Conservation (phyloP, 53 echinoderm and acorn worm genomes). For the Paracentrotus lividus region DNA sequence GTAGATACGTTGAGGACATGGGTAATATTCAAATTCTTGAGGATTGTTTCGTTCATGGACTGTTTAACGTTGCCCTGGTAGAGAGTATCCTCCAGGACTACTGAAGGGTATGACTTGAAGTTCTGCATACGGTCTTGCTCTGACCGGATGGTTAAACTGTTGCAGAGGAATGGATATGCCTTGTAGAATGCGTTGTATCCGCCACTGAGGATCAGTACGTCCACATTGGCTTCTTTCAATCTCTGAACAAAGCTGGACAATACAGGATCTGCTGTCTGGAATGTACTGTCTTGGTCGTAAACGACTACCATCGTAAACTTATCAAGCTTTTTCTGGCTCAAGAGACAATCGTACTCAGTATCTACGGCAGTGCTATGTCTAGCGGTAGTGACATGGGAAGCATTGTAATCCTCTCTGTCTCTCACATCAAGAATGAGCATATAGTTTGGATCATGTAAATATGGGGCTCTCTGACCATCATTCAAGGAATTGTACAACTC, state of each 20-base stretch:
- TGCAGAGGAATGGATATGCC: constrained; percentile 84
- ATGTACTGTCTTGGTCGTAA: constrained; percentile 82
- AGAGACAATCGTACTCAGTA: constrained; percentile 82
- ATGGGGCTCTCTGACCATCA: constrained; percentile 80
- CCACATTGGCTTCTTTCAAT: constrained; percentile 72
- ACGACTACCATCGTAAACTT: constrained; percentile 80
- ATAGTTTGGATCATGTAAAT: constrained; percentile 77
- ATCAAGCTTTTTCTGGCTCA: constrained; percentile 73
- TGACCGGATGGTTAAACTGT: constrained; percentile 74
- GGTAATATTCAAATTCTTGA: constrained; percentile 83
- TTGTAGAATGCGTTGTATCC: constrained; percentile 76
- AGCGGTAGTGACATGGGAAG: constrained; percentile 82
- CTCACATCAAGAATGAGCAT: constrained; percentile 87
- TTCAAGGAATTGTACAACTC: constrained; percentile 88
- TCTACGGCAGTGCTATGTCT: constrained; percentile 84
- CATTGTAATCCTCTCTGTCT: constrained; percentile 50
- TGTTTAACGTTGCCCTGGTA: constrained; percentile 91
- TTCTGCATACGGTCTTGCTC: constrained; percentile 76
- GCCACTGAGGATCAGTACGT: constrained; percentile 80
- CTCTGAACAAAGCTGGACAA: constrained; percentile 49
- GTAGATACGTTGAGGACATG: constrained; percentile 88
- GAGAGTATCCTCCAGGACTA: constrained; percentile 80
- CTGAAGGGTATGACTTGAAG: constrained; percentile 88
- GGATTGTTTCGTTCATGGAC: constrained; percentile 70
- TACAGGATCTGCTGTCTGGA: neutral